These are phyloP conservation scores for Drosophila basisetae DNA, from an alignment of 2,888 invertebrate genomes.

Conservation along the genomic window DNA sequence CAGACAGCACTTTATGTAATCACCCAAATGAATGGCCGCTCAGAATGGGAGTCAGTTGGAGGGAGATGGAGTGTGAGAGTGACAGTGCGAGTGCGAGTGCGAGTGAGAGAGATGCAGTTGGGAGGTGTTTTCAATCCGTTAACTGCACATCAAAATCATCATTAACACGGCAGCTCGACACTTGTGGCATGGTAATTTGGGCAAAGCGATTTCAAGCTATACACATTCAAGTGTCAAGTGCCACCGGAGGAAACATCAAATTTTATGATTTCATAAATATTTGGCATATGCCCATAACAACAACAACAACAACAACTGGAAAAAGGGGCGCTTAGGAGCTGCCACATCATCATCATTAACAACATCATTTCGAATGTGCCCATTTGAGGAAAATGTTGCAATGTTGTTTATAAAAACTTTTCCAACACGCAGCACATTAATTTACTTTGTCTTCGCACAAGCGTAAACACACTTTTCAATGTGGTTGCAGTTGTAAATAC, in stretches of 20 bases:
- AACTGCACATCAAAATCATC: constrained; percentile 80
- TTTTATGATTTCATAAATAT: constrained; percentile 85
- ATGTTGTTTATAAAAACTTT: constrained; percentile 73
- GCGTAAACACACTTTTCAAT: constrained; percentile 54
- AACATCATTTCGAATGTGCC: constrained; percentile 22
- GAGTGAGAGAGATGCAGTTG: background rate
- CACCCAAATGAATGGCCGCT: constrained; percentile 46
- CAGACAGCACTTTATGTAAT: constrained; percentile 55
- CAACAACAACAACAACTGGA: background rate
- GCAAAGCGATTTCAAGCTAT: constrained; percentile 38
- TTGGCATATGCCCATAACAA: constrained; percentile 39
- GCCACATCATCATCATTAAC: constrained; percentile 8
- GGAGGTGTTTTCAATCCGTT: constrained; percentile 74
- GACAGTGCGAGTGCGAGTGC: constrained; percentile 12
- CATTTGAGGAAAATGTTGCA: constrained; percentile 48
- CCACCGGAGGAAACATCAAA: constrained; percentile 84
- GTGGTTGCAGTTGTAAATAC: constrained; percentile 42
- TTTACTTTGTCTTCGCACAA: constrained; percentile 74
- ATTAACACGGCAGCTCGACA: constrained; percentile 65
- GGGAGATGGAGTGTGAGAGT: background rate
- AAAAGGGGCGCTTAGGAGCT: constrained; percentile 9
- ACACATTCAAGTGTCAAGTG: constrained; percentile 74
- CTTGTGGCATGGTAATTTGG: constrained; percentile 24
- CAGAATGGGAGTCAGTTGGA: constrained; percentile 1
- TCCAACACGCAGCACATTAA: constrained; percentile 60